These are phyloP conservation scores for Acanthurus lineatus DNA, from an alignment of 2,797 vertebrate genomes.

Conservation along the genomic window DNA sequence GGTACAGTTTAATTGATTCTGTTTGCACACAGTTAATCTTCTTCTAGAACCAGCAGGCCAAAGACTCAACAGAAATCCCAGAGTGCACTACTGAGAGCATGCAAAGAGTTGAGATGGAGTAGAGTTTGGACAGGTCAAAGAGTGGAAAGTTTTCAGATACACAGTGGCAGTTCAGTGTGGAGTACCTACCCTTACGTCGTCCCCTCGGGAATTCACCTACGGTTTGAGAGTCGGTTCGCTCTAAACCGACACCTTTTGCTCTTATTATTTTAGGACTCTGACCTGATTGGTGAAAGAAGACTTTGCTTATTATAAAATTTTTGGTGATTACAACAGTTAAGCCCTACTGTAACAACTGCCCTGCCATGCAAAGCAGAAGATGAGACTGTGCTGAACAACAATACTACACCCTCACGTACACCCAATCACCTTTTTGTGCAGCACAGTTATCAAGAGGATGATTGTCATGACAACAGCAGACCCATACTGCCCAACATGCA, in stretches of 20 bases:
- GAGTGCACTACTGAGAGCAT: constrained; percentile 52
- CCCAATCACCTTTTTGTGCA: constrained; percentile 46
- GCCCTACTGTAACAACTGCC: constrained; percentile 50
- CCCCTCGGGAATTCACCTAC: constrained; percentile 96
- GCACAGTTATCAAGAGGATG: constrained; percentile 64
- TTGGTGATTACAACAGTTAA: constrained; percentile 81
- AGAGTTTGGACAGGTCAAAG: constrained; percentile 65
- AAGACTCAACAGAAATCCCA: constrained; percentile 29
- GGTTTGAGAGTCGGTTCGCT: constrained; percentile 99
- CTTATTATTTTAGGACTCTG: constrained; percentile 99
- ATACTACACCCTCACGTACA: constrained; percentile 50
- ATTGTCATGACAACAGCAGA: constrained; percentile 83
- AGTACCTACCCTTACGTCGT: constrained; percentile 99
- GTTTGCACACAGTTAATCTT: constrained; percentile 17
- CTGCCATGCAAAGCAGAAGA: constrained; percentile 83
- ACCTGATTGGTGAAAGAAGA: constrained; percentile 97
- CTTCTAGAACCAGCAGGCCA: constrained; percentile 22
- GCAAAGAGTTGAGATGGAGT: constrained; percentile 65
- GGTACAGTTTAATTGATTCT: constrained; percentile 20
- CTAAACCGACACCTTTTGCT: constrained; percentile 98
- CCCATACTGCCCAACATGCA: constrained; percentile 80
- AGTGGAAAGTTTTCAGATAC: constrained; percentile 62
- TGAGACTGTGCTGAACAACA: constrained; percentile 40
- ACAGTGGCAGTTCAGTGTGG: constrained; percentile 68
- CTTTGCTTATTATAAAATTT: constrained; percentile 91